Conservation (phyloP, 2,888 invertebrate genomes). For the Pollenia amentaria region DNA sequence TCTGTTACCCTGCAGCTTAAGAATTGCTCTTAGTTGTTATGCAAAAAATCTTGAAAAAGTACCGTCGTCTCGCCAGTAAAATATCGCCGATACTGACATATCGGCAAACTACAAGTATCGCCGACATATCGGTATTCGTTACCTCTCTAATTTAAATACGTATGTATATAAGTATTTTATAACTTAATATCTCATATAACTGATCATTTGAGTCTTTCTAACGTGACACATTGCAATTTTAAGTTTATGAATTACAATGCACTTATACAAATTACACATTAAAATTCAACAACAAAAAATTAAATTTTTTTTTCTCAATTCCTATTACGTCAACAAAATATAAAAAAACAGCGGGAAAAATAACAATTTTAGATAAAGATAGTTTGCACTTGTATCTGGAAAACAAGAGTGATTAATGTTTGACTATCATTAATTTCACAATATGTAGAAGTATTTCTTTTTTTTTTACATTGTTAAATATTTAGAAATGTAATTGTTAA, state of each 20-base stretch:
- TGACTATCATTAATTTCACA: conserved; percentile 31
- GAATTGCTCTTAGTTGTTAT: no score
- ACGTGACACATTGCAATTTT: conserved; percentile 62
- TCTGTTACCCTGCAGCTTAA: no score
- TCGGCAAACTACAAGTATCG: no score
- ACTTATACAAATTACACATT: conserved; percentile 41
- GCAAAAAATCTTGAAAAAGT: no score
- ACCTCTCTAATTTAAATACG: no score
- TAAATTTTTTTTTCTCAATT: background rate
- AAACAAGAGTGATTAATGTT: conserved; percentile 37
- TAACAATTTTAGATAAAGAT: conserved; percentile 25
- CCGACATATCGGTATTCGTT: no score
- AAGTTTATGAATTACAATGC: conserved; percentile 51
- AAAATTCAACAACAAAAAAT: conserved; percentile 21
- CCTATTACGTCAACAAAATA: conserved; percentile 40
- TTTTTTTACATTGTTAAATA: conserved; percentile 38
- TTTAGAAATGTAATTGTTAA: conserved; percentile 22
- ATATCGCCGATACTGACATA: no score
- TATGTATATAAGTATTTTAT: background rate
- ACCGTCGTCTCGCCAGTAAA: no score
- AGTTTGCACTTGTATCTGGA: conserved; percentile 21
- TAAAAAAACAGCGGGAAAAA: background rate
- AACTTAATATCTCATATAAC: conserved; percentile 16
- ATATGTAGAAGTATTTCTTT: background rate
- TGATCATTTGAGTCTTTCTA: conserved; percentile 16